Evolutionary conservation across 1,140 invertebrate genomes (phyloP).

Genomic region (Diachasmimorpha longicaudata): DNA sequence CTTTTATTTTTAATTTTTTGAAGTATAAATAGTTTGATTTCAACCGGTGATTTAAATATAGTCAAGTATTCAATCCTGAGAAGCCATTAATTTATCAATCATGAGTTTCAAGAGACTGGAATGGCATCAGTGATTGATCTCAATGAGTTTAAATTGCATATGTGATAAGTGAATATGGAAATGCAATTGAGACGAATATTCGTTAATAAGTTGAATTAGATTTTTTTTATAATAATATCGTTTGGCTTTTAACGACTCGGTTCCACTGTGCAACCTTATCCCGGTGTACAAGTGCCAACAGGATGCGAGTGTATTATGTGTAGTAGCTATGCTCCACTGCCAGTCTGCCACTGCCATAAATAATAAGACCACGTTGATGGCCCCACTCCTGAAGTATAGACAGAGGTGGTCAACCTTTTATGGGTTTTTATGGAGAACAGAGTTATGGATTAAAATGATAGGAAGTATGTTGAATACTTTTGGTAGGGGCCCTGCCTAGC

Average conservation of each 20-base stretch:
- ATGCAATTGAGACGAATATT: background rate
- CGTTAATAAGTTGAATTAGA: background rate
- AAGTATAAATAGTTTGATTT: too few species aligned
- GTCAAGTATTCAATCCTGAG: background rate
- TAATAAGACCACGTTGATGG: slow-evolving; percentile 33
- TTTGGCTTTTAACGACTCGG: background rate
- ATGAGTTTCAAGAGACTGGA: background rate
- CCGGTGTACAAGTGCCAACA: slow-evolving; percentile 26
- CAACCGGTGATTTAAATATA: background rate
- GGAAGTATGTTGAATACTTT: too few species aligned
- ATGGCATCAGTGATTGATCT: background rate
- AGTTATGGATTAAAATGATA: too few species aligned
- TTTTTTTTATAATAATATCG: background rate
- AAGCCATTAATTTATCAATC: background rate
- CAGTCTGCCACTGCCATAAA: slow-evolving; percentile 41
- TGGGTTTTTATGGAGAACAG: background rate
- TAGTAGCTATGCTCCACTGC: slow-evolving; percentile 39
- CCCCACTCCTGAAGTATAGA: background rate
- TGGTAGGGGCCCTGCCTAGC: too few species aligned
- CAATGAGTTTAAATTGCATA: background rate
- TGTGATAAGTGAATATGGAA: background rate
- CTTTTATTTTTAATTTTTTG: too few species aligned
- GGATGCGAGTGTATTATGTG: slow-evolving; percentile 37
- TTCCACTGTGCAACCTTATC: slow-evolving; percentile 19
- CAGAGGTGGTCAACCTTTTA: slow-evolving; percentile 33